Conservation (phyloP, 2,797 vertebrate genomes). For the Rachycentron canadum region DNA sequence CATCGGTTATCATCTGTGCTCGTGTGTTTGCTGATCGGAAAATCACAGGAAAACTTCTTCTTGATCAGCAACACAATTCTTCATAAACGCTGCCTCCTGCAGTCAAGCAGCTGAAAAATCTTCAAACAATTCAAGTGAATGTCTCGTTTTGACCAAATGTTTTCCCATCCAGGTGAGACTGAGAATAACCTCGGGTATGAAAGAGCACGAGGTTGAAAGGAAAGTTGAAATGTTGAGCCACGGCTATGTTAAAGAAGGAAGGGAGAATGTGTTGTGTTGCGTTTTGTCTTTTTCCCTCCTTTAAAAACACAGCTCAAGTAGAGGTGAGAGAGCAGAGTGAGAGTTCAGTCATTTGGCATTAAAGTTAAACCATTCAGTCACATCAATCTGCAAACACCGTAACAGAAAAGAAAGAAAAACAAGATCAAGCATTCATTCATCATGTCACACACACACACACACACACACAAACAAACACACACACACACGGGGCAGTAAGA, state of each 20-base stretch:
- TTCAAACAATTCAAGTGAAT: slow-evolving; percentile 43
- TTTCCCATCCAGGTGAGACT: slow-evolving; percentile 16
- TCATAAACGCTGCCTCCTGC: slow-evolving; percentile 53
- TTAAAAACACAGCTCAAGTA: slow-evolving; percentile 29
- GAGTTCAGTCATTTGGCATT: slow-evolving; percentile 77
- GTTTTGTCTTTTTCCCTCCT: slow-evolving; percentile 14
- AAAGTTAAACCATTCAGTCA: slow-evolving; percentile 69
- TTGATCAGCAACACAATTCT: slow-evolving; percentile 54
- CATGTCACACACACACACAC: slow-evolving; percentile 32
- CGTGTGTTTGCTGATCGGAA: slow-evolving; percentile 6
- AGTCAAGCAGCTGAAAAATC: slow-evolving; percentile 43
- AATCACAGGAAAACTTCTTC: slow-evolving; percentile 34
- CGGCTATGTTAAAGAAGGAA: slow-evolving; percentile 4
- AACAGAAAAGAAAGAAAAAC: slow-evolving; percentile 37
- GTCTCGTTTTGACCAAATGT: neutral
- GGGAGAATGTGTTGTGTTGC: neutral
- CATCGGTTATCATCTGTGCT: slow-evolving; percentile 42
- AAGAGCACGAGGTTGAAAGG: neutral
- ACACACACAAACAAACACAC: slow-evolving; percentile 44
- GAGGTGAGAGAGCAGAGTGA: slow-evolving; percentile 54
- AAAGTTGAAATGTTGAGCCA: slow-evolving; percentile 45
- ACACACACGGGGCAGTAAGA: slow-evolving; percentile 46
- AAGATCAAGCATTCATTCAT: slow-evolving; percentile 43
- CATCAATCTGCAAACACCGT: slow-evolving; percentile 58
- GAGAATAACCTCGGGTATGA: neutral